phyloP scores from a whole-genome alignment of 1,140 invertebrate genomes.

The Oppia nitens region DNA sequence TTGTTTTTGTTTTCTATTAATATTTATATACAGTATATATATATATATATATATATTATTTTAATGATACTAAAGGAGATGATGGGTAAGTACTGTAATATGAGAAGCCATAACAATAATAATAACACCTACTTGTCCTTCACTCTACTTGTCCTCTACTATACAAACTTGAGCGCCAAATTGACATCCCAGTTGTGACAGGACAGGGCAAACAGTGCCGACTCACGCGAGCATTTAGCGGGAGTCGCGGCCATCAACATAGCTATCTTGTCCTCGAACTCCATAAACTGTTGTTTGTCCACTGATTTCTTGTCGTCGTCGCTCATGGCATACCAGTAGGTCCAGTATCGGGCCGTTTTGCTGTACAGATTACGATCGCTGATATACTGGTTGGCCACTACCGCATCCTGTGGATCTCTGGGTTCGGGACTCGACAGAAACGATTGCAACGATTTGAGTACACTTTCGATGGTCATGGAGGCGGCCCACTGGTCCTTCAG shows the following conservation, averaged over 20 bases:
- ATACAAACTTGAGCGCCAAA: too few species aligned
- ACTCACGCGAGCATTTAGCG: constrained; percentile 62
- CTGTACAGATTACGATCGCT: constrained; percentile 66
- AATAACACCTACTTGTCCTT: too few species aligned
- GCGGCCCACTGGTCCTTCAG: constrained; percentile 99
- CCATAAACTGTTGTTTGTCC: constrained; percentile 39
- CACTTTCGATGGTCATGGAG: constrained; percentile 91
- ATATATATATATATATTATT: too few species aligned
- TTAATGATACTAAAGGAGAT: too few species aligned
- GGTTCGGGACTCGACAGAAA: constrained; percentile 76
- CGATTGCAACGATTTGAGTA: constrained; percentile 54
- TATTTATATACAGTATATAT: too few species aligned
- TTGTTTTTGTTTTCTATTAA: too few species aligned
- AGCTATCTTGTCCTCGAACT: constrained; percentile 63
- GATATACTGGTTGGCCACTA: constrained; percentile 88
- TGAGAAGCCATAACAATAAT: too few species aligned
- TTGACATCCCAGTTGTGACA: constrained; percentile 62
- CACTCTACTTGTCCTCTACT: too few species aligned
- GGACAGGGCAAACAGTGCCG: constrained; percentile 61
- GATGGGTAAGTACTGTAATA: too few species aligned
- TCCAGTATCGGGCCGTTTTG: constrained; percentile 83
- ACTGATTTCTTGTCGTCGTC: constrained; percentile 21
- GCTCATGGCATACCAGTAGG: constrained; percentile 62
- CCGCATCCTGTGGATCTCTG: constrained; percentile 86
- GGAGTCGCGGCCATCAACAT: constrained; percentile 59